Conservation (phyloP, 2,113 vertebrate species). For the Lates calcarifer region DNA sequence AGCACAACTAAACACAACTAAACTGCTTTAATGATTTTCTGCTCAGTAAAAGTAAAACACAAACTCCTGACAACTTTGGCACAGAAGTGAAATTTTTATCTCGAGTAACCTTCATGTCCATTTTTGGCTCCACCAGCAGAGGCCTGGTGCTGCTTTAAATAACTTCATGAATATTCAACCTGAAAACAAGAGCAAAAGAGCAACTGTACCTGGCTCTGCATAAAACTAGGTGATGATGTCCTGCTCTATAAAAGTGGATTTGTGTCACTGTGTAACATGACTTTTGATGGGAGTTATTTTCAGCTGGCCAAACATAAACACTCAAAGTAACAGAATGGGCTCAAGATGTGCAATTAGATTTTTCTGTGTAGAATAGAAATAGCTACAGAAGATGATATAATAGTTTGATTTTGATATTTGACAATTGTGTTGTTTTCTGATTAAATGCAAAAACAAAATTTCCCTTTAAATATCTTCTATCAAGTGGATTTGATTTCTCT, state of each 20-base stretch:
- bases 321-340: too few relatives aligned
- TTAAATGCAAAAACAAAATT: too few relatives aligned
- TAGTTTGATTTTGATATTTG: too few relatives aligned
- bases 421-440: too few relatives aligned
- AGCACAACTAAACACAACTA: too few relatives aligned
- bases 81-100: too few relatives aligned
- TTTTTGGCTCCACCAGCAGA: neutral
- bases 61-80: neutral
- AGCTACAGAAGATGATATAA: too few relatives aligned
- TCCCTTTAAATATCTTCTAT: too few relatives aligned
- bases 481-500: neutral
- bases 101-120: too few relatives aligned
- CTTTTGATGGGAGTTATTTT: neutral
- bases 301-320: neutral
- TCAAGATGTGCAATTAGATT: too few relatives aligned
- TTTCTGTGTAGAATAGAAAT: too few relatives aligned
- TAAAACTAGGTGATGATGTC: conserved; percentile 10
- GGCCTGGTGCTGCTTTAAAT: conserved; percentile 39
- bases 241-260: conserved; percentile 18
- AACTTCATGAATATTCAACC: conserved; percentile 50
- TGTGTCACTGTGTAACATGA: neutral
- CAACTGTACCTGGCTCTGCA: conserved; percentile 16
- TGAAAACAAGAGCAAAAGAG: conserved; percentile 14
- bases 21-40: conserved; percentile 2
- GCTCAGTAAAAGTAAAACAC: neutral